Conservation (phyloP, 2,888 invertebrate genomes). For the Cerceris rybyensis region DNA sequence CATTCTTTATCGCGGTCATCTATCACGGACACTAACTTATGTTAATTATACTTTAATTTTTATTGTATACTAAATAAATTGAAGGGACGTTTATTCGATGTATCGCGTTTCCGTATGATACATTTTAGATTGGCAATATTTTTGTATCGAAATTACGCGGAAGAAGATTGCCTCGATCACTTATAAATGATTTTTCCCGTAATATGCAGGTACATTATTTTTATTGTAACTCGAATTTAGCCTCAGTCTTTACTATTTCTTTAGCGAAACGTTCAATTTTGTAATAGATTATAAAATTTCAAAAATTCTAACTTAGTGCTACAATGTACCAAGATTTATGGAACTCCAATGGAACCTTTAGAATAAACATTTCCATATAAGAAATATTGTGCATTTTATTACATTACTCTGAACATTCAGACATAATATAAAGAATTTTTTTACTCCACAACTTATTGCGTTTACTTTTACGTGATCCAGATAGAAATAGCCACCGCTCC, state of each 20-base stretch:
- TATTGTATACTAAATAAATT: slow-evolving; percentile 73
- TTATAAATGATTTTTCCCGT: neutral
- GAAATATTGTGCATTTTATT: slow-evolving; percentile 13
- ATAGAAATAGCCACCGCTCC: too few species aligned
- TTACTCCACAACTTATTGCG: too few species aligned
- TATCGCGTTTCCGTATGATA: slow-evolving; percentile 53
- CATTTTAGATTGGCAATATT: slow-evolving; percentile 39
- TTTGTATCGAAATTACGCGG: slow-evolving; percentile 8
- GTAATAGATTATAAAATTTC: slow-evolving; percentile 10
- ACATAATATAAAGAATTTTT: too few species aligned
- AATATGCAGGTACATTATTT: slow-evolving; percentile 8
- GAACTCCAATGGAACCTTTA: slow-evolving; percentile 33
- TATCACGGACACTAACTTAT: slow-evolving; percentile 63
- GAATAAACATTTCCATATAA: slow-evolving; percentile 23
- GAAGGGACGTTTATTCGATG: slow-evolving; percentile 72
- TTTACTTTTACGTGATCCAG: too few species aligned
- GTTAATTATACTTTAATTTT: slow-evolving; percentile 68
- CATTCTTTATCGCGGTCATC: slow-evolving; percentile 68
- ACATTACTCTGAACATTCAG: too few species aligned
- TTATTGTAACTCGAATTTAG: slow-evolving; percentile 8
- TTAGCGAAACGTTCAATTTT: slow-evolving; percentile 10
- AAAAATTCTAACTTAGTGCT: slow-evolving; percentile 24
- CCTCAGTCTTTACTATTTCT: slow-evolving; percentile 14
- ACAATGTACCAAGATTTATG: slow-evolving; percentile 43
- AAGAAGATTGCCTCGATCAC: slow-evolving; percentile 1